phyloP scores from a whole-genome alignment of 2,888 invertebrate species.

The Adineta ricciae region DNA sequence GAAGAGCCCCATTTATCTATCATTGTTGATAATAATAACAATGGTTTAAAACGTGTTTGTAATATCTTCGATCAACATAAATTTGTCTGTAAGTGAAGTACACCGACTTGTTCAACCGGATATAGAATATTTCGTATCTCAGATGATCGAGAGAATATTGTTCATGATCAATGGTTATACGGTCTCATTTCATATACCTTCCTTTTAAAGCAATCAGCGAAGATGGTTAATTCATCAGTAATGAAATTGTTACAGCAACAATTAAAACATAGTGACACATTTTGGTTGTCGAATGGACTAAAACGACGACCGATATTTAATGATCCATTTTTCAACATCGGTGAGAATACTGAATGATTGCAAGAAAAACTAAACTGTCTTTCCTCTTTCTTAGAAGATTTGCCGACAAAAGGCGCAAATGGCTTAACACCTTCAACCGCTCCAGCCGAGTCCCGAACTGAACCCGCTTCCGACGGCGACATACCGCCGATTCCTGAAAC shows the following conservation, averaged over 20 bases:
- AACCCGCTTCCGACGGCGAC: neutral
- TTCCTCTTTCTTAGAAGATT: no score
- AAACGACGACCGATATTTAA: neutral
- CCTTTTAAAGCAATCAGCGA: neutral
- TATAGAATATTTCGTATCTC: neutral
- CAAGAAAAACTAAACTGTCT: no score
- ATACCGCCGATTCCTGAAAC: neutral
- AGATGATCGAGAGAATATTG: neutral
- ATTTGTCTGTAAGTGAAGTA: neutral
- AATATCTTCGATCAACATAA: neutral
- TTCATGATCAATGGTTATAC: neutral
- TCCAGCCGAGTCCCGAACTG: neutral
- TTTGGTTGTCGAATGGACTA: neutral
- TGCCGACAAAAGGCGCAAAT: neutral
- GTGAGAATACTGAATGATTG: neutral
- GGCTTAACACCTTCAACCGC: neutral
- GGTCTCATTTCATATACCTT: neutral
- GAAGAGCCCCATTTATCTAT: neutral
- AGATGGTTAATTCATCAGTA: neutral
- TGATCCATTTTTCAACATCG: neutral
- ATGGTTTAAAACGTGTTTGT: conserved; percentile 20
- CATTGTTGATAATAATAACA: neutral
- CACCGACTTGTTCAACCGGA: no score
- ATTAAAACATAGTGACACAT: neutral
- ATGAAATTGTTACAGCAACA: conserved; percentile 10